A percentile compares a stretch with the other conserved stretches of the same genome.
Conservation (phyloP, 2,888 invertebrate species). For the Entomobrya proxima region DNA sequence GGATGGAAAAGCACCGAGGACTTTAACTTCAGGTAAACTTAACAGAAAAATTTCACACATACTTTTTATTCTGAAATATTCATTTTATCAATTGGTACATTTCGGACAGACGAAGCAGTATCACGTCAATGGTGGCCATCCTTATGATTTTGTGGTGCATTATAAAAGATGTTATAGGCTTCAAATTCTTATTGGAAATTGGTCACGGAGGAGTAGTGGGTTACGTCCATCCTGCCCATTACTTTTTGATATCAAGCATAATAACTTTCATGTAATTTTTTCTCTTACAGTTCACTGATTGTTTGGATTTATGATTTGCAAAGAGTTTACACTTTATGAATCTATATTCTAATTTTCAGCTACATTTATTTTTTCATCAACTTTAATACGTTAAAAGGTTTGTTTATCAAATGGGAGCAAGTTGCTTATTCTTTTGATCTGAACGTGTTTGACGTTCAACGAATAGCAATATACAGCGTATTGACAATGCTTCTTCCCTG, state of each 20-base stretch:
- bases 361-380: slow-evolving; percentile 38
- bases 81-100: not conserved
- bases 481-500: slow-evolving; percentile 16
- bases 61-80: not conserved
- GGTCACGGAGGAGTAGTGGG: slow-evolving; percentile 43
- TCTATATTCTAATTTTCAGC: not conserved
- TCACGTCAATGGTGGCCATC: not conserved
- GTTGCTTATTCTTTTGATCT: not conserved
- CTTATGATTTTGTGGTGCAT: slow-evolving; percentile 35
- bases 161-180: slow-evolving; percentile 25
- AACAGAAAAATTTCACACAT: not conserved
- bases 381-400: not conserved
- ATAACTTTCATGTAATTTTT: slow-evolving; percentile 42
- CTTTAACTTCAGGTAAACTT: slow-evolving; percentile 7
- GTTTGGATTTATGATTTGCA: not conserved
- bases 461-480: not conserved
- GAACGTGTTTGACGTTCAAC: not conserved
- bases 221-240: slow-evolving; percentile 37
- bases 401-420: slow-evolving; percentile 5
- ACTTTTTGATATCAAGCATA: slow-evolving; percentile 33
- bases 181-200: slow-evolving; percentile 28
- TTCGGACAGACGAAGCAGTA: slow-evolving; percentile 22
- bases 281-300: not conserved
- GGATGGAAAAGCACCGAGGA: slow-evolving; percentile 24
- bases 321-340: not conserved